Conservation (phyloP, 2,888 invertebrate genomes). For the Conops quadrifasciatus region DNA sequence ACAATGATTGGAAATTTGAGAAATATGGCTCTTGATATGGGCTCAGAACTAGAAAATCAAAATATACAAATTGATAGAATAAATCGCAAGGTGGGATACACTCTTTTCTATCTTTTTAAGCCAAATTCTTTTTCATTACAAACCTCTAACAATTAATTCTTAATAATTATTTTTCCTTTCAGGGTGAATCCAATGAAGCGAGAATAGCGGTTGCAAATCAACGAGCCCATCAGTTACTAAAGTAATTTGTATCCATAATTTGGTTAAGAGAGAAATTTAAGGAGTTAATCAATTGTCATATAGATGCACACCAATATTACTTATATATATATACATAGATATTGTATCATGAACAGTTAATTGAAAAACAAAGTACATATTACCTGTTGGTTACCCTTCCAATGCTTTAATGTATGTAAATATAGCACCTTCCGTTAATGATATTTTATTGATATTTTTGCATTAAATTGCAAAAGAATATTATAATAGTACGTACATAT, state of each 20-base stretch:
- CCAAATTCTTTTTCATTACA: not conserved
- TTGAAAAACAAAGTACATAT: slow-evolving; percentile 16
- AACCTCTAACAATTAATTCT: not conserved
- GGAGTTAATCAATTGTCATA: slow-evolving; percentile 37
- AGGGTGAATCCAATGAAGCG: slow-evolving; percentile 92
- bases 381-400: slow-evolving; percentile 1
- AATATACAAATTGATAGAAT: slow-evolving; percentile 97
- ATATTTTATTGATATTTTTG: slow-evolving; percentile 7
- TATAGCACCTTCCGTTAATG: slow-evolving; percentile 9
- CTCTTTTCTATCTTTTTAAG: not conserved
- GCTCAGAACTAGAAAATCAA: slow-evolving; percentile 96
- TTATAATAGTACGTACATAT: not conserved
- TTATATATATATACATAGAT: slow-evolving; percentile 38
- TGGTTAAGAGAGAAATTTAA: slow-evolving; percentile 35
- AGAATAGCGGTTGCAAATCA: slow-evolving; percentile 97
- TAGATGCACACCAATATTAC: slow-evolving; percentile 47
- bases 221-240: slow-evolving; percentile 94
- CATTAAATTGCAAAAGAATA: not conserved
- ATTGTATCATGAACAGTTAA: not conserved
- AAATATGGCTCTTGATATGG: slow-evolving; percentile 99
- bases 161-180: slow-evolving; percentile 38
- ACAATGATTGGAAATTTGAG: slow-evolving; percentile 98
- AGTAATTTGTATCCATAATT: slow-evolving; percentile 68
- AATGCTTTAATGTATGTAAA: slow-evolving; percentile 20
- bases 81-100: slow-evolving; percentile 85